Evolutionary conservation across 2,113 vertebrate genomes (phyloP).

Genomic region (Actenoides lindsayi): DNA sequence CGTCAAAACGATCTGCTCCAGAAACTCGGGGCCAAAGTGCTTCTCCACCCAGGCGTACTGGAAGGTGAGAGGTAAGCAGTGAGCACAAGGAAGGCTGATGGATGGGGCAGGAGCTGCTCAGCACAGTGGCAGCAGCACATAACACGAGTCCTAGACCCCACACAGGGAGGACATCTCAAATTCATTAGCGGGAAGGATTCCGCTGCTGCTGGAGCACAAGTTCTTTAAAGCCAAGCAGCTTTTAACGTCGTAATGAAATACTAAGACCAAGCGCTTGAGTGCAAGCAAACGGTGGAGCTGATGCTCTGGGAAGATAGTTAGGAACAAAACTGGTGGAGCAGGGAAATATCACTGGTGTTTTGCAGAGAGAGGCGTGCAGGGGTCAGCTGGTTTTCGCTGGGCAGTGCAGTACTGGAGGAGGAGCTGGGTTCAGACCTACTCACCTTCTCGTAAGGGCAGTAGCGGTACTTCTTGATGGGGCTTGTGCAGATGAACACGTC

Average conservation of each 20-base stretch:
- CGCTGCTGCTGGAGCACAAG: neutral
- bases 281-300: neutral
- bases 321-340: neutral
- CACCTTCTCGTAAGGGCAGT: constrained; percentile 85
- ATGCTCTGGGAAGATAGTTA: neutral
- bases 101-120: neutral
- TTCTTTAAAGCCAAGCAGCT: neutral
- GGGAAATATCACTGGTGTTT: neutral
- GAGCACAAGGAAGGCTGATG: neutral
- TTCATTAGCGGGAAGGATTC: neutral
- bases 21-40: constrained; percentile 88
- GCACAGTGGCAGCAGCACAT: neutral
- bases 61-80: neutral
- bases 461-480: constrained; percentile 87
- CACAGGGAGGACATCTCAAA: neutral
- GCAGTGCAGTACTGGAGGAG: rapidly evolving
- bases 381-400: neutral
- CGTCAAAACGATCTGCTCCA: constrained; percentile 92
- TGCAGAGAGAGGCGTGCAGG: neutral
- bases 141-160: neutral
- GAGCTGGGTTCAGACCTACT: neutral
- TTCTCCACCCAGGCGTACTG: constrained; percentile 97
- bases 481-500: constrained; percentile 97
- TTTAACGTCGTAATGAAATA: neutral
- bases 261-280: neutral